Percentiles rank a stretch among this genome's conserved stretches.
Conservation (phyloP, 1,140 invertebrate species). For the Aphaenogaster rudis region DNA sequence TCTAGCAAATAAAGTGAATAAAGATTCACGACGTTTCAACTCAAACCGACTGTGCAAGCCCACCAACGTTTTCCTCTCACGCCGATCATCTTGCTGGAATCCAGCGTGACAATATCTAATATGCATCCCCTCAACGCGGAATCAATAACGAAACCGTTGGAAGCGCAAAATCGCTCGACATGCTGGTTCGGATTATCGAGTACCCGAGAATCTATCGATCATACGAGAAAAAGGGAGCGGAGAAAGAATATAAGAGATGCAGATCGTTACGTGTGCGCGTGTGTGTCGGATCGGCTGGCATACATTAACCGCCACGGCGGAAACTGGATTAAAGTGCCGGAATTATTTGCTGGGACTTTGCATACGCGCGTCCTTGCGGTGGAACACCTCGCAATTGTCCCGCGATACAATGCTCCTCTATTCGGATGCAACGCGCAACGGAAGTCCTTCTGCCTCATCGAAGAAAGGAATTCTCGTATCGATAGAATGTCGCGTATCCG, state of each 20-base stretch:
- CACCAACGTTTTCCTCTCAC: neutral
- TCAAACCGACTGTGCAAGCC: neutral
- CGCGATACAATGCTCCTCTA: constrained; percentile 53
- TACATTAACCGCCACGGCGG: constrained; percentile 74
- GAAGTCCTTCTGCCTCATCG: constrained; percentile 61
- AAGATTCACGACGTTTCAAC: too few relatives aligned
- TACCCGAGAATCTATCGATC: constrained; percentile 76
- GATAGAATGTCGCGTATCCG: constrained; percentile 66
- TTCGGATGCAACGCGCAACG: constrained; percentile 64
- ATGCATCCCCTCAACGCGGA: constrained; percentile 37
- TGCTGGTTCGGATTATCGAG: constrained; percentile 78
- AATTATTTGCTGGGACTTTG: constrained; percentile 77
- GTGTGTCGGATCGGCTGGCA: constrained; percentile 60
- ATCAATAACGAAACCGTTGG: constrained; percentile 63
- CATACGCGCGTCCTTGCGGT: constrained; percentile 65
- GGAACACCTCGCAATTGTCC: constrained; percentile 43
- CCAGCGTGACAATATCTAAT: constrained; percentile 38
- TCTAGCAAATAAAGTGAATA: too few relatives aligned
- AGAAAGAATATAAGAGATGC: constrained; percentile 39
- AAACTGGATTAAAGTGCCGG: constrained; percentile 76
- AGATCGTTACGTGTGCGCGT: constrained; percentile 64
- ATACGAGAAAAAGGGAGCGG: neutral
- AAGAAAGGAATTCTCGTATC: constrained; percentile 58
- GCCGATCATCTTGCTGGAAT: constrained; percentile 17
- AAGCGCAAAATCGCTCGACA: constrained; percentile 50